phyloP scores from a whole-genome alignment of 2,113 vertebrate genomes.

The Poeciliopsis prolifica region DNA sequence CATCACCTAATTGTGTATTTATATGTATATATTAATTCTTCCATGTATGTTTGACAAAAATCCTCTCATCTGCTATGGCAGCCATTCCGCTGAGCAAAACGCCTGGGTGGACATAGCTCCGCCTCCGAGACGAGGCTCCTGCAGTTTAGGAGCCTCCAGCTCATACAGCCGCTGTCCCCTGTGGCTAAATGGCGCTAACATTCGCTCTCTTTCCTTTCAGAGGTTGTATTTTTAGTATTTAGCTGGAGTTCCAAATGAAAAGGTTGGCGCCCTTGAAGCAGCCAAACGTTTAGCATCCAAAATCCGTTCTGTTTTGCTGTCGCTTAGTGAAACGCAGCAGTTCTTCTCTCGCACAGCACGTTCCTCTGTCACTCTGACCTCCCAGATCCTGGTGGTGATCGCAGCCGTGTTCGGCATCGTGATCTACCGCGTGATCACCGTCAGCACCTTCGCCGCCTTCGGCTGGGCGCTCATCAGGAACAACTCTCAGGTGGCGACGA shows the following conservation, averaged over 20 bases:
- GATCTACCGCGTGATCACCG: conserved; percentile 94
- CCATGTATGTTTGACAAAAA: no score
- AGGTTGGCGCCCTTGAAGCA: background rate
- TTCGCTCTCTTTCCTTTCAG: background rate
- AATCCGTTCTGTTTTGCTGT: no score
- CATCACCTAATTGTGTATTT: no score
- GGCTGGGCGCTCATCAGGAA: conserved; percentile 95
- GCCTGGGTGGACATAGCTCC: no score
- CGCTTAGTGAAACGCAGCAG: background rate
- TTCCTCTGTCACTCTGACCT: background rate
- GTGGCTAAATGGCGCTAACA: background rate
- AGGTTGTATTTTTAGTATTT: background rate
- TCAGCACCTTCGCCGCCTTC: conserved; percentile 94
- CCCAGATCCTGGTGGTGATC: conserved; percentile 92
- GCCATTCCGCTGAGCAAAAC: no score
- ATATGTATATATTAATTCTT: no score
- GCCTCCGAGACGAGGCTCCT: no score
- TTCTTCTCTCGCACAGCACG: background rate
- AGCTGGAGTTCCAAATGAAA: background rate
- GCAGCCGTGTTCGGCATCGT: conserved; percentile 94
- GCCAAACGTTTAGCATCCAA: no score
- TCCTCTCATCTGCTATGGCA: no score
- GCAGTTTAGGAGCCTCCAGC: no score
- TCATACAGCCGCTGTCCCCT: no score
- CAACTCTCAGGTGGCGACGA: conserved; percentile 96